These are phyloP conservation scores for Podiceps cristatus DNA, from an alignment of 2,113 vertebrate species.

Conservation along the genomic window DNA sequence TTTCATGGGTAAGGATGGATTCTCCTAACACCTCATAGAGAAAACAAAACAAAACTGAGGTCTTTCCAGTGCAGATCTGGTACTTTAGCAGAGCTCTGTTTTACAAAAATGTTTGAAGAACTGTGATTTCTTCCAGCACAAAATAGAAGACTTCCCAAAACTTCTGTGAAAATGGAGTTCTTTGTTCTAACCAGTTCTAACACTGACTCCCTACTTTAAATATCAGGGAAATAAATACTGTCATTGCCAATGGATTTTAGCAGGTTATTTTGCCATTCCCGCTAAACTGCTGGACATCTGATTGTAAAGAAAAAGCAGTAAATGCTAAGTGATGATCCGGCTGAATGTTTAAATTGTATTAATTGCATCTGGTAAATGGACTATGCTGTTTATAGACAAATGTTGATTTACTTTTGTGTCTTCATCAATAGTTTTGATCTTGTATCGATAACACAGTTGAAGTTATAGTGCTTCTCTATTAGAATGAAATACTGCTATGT, in stretches of 20 bases:
- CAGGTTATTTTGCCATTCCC: background rate
- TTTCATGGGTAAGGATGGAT: background rate
- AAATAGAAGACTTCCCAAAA: background rate
- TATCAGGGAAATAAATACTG: background rate
- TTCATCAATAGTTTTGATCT: conserved; percentile 75
- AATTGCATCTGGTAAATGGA: conserved; percentile 39
- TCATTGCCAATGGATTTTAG: background rate
- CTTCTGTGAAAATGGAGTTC: background rate
- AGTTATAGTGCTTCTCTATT: conserved; percentile 39
- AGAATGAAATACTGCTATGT: conserved; percentile 52
- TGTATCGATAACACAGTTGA: conserved; percentile 54
- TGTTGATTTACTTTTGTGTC: conserved; percentile 46
- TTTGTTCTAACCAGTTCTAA: background rate
- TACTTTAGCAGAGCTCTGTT: background rate
- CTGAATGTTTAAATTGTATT: conserved; percentile 47
- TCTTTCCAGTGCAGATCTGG: background rate
- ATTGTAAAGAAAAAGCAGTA: background rate
- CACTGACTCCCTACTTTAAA: background rate
- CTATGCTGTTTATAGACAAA: conserved; percentile 54
- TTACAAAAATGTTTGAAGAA: background rate
- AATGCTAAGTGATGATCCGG: background rate
- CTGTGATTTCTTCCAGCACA: background rate
- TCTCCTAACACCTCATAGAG: background rate
- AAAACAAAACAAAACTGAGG: background rate
- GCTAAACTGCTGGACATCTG: background rate